Base-by-base conservation (phyloP, 2,888 invertebrate species). In the Lingula anatina region DNA sequence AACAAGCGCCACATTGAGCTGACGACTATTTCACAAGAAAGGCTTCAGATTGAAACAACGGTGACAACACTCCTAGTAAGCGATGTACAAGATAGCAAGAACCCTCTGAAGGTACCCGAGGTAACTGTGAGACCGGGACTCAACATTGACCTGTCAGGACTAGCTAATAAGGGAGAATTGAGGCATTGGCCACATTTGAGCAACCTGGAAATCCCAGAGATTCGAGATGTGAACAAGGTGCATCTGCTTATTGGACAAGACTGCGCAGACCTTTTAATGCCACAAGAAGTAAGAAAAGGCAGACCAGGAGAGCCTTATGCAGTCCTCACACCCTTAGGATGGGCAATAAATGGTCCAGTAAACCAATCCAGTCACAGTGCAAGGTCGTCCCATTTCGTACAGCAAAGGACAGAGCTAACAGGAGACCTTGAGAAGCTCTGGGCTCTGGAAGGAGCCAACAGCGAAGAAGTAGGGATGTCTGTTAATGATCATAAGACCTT, bases 331-430 rank as follows among this genome's bases (percentile, higher is more conserved):
- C 21, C 20, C n/a, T 39, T 54, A 15, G 54, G 54, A 2, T 54
- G 54, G 54, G 39, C 46, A 38, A 5, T 51, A 35, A 51, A 47
- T 45, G 48, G 51, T 18, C 44, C 43, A 35, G 12, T 48, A 18
- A n/a, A n/a, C 15, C 15, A 23, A 12, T 21, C 23, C 4, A 15
- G 15, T 25, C 9, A 24, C 12, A 2, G 7, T 2, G 2, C 23
- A 12, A 37, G 28, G 28, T 2, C 23, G 12, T 42, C 7, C 23
- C 27, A 24, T n/a, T 36, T 43, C 24, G 24, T 35, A 2, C 23
- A 26, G 2, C 4, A 20, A n/a, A 7, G 23, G 12, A 5, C 15
- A 5, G 18, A n/a, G 18, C 18, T 41, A 23, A 23, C 21, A 26
- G 25, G 5, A 26, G n/a, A n/a, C 26, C 26, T 26, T 7, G 15